A percentile compares a stretch with the other conserved stretches of the same genome.
These are phyloP conservation scores for Ichneumoninae sp. DNA, from an alignment of 2,888 invertebrate genomes.

Conservation along the genomic window DNA sequence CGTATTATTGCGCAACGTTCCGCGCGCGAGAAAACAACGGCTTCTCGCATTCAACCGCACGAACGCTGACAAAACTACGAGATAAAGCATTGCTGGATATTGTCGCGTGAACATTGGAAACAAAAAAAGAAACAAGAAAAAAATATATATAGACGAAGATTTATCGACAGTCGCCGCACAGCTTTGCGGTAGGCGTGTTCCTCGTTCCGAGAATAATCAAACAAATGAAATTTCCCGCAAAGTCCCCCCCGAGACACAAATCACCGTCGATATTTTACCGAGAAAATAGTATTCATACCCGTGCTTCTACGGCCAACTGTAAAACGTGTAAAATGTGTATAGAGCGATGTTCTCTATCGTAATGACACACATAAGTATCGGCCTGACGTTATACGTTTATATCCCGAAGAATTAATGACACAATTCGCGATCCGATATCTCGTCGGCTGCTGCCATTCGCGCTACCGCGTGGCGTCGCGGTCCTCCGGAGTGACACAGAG, in stretches of 20 bases:
- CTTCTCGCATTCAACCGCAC: conserved; percentile 20
- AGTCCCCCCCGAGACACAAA: conserved; percentile 29
- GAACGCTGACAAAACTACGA: conserved; percentile 41
- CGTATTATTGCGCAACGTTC: conserved; percentile 72
- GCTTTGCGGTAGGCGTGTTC: conserved; percentile 19
- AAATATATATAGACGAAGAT: conserved; percentile 49
- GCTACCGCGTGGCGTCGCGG: conserved; percentile 27
- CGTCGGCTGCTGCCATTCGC: conserved; percentile 30
- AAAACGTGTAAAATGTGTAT: neutral
- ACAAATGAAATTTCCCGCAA: conserved; percentile 47
- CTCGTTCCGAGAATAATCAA: conserved; percentile 60
- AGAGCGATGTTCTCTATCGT: conserved; percentile 14
- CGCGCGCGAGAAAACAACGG: conserved; percentile 62
- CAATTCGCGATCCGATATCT: conserved; percentile 63
- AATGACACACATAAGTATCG: conserved; percentile 35
- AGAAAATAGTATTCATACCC: conserved; percentile 40
- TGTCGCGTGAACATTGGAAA: conserved; percentile 9
- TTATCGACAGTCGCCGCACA: conserved; percentile 44
- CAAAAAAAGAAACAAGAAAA: neutral
- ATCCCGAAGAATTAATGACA: conserved; percentile 58
- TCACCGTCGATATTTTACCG: conserved; percentile 15
- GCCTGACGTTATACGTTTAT: conserved; percentile 52
- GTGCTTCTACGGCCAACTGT: neutral
- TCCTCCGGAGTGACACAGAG: neutral
- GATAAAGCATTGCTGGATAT: conserved; percentile 48